Evolutionary conservation across 2,113 vertebrate genomes (phyloP).

Genomic region (Bombycilla garrulus): DNA sequence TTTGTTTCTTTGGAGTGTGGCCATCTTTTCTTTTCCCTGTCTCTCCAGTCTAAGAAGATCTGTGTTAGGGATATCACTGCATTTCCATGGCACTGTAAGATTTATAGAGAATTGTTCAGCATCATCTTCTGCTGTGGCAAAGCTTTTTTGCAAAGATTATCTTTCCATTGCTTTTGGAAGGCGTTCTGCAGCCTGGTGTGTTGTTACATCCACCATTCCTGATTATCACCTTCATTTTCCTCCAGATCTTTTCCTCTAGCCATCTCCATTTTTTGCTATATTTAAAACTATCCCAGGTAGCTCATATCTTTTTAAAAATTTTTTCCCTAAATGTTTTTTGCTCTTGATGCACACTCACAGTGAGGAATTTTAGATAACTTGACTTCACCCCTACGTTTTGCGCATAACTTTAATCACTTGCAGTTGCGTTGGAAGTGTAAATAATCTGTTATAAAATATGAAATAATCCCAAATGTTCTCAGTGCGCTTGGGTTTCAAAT

Average conservation of each 20-base stretch:
- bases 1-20: neutral
- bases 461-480: neutral
- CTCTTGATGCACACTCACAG: neutral
- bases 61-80: neutral
- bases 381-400: neutral
- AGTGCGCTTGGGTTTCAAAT: neutral
- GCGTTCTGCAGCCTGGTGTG: neutral
- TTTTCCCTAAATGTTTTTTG: neutral
- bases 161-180: neutral
- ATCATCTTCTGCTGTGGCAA: neutral
- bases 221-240: neutral
- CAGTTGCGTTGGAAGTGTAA: neutral
- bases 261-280: neutral
- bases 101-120: neutral
- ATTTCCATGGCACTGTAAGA: neutral
- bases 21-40: neutral
- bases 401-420: neutral
- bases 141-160: neutral
- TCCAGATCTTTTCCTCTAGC: neutral
- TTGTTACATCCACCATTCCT: neutral
- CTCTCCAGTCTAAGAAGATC: neutral
- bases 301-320: neutral
- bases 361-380: neutral
- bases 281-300: neutral
- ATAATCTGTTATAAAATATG: neutral